phyloP scores from a whole-genome alignment of 2,113 vertebrate species.

The Myotis brandtii region DNA sequence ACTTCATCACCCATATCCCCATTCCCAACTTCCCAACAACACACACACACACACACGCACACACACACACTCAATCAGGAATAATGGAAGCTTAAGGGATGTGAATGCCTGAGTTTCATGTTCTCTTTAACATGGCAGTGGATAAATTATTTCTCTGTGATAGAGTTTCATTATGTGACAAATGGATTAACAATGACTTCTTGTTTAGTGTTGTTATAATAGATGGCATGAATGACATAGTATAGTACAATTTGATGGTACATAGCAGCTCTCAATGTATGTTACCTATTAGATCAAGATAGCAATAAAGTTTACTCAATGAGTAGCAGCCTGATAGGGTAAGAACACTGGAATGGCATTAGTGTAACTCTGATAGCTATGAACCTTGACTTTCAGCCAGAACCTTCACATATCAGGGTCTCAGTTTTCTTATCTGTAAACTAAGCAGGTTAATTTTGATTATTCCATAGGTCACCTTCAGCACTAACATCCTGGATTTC shows the following conservation, averaged over 20 bases:
- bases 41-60: background rate
- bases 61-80: background rate
- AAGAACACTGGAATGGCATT: background rate
- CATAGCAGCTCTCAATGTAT: background rate
- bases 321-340: background rate
- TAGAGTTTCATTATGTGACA: background rate
- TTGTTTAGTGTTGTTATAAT: background rate
- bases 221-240: background rate
- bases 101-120: background rate
- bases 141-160: background rate
- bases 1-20: background rate
- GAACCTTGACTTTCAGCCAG: background rate
- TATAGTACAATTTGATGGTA: background rate
- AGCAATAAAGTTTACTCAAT: background rate
- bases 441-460: background rate
- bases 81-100: background rate
- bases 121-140: background rate
- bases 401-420: background rate
- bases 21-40: background rate
- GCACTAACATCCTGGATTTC: background rate
- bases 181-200: background rate
- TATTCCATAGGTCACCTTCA: background rate
- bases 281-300: background rate
- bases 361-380: background rate
- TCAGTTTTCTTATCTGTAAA: background rate